Evolutionary conservation across 2,888 invertebrate species (phyloP), one percentile per base, ranked within the genome.

Genomic region (Sinopyrophorus schimmeli): DNA sequence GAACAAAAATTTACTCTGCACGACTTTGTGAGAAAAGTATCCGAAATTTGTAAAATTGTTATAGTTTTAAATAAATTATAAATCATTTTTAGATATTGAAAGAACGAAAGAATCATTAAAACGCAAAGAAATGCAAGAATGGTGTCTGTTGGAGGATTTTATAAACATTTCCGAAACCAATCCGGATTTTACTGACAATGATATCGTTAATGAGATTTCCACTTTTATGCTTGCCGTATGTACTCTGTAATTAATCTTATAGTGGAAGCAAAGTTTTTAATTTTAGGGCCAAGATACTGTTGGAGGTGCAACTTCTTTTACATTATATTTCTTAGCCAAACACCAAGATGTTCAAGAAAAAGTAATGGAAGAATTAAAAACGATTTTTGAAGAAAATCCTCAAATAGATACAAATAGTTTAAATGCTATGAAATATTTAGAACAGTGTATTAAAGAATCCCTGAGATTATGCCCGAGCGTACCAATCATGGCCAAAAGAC

Each of bases 401-500:
- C 65, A 76, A 0, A 76, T 78, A 1, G 77, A 74, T 2, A 76
- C 80, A 68, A 77, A 78, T 26, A 80, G 82, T 54, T 68, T 86
- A n/a, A 69, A 80, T 49, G 76, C 79, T 42, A 80, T 86, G 80
- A 76, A 78, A 44, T 86, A 85, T 60, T 73, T 86, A 53, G 86
- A 86, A 56, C 80, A 80, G 57, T 85, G 84, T 57, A 82, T 87
- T 32, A 86, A 86, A 65, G 86, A 86, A 64, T 76, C 83, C 0
- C 62, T 86, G 37, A 70, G 86, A 32, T 65, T 86, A 5, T 83
- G 80, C 55, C 86, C 87, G 1, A 84, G 84, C 56, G 84, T 86
- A 3, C 82, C 81, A 16, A 78, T 84, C 59, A 79, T 87, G 59
- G 79, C 81, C 1, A 77, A 87, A 46, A 73, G 70, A 32, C 61